Conservation (phyloP, 2,797 vertebrate species). For the Chelonia mydas region DNA sequence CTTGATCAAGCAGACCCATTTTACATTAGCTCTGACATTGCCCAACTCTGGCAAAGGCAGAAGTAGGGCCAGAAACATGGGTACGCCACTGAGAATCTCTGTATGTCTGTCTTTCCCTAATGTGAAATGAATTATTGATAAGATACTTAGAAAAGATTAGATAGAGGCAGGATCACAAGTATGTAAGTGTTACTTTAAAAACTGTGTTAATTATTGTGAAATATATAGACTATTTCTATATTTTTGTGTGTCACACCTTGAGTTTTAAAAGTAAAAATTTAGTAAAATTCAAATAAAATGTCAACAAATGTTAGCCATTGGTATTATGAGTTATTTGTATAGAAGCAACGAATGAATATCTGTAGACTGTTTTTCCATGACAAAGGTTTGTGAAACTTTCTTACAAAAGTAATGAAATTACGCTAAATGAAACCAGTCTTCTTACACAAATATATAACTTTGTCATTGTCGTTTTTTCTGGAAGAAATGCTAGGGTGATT, state of each 20-base stretch:
- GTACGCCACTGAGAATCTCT: background rate
- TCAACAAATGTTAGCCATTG: background rate
- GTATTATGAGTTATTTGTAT: background rate
- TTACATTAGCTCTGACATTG: accelerated
- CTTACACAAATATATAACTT: background rate
- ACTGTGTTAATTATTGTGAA: background rate
- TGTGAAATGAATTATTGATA: background rate
- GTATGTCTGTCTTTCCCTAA: background rate
- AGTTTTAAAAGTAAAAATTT: background rate
- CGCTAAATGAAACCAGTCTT: slow-evolving; percentile 48
- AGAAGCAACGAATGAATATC: background rate
- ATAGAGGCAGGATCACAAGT: background rate
- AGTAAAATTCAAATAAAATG: background rate
- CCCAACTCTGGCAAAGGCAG: background rate
- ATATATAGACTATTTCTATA: accelerated
- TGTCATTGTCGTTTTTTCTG: background rate
- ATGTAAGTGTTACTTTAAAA: background rate
- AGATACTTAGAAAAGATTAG: background rate
- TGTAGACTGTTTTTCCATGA: background rate
- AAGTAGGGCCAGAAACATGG: background rate
- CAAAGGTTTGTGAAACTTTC: background rate
- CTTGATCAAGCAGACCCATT: background rate
- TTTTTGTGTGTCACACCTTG: background rate
- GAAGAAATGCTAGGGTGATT: background rate
- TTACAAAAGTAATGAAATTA: slow-evolving; percentile 9